Conservation (phyloP, 2,888 invertebrate species). For the Oscheius myriophilus region DNA sequence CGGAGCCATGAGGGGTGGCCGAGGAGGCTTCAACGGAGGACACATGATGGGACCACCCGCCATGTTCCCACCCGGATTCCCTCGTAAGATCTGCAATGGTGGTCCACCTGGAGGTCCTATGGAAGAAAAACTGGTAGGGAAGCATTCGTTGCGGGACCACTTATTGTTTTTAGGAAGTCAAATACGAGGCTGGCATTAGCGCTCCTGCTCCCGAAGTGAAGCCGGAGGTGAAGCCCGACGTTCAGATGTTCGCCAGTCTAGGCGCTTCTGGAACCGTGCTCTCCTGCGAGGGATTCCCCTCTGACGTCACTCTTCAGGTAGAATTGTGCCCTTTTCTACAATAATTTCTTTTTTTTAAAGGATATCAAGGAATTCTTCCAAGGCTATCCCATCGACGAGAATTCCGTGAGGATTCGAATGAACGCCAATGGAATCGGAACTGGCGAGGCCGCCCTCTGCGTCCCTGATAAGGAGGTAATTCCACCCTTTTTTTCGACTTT, state of each 20-base stretch:
- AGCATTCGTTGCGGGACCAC: no score
- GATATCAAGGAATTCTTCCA: constrained; percentile 42
- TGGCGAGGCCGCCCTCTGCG: constrained; percentile 40
- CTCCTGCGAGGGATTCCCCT: constrained; percentile 44
- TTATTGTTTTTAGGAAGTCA: no score
- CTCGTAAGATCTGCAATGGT: no score
- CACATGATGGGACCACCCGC: no score
- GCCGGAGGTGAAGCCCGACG: neutral
- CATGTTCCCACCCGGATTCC: no score
- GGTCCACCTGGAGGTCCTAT: no score
- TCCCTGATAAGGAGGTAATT: constrained; percentile 15
- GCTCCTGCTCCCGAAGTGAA: no score
- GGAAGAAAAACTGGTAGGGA: no score
- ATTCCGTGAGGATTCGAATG: constrained; percentile 47
- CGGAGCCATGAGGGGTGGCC: constrained; percentile 17
- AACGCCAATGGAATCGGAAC: constrained; percentile 41
- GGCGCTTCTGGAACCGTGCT: constrained; percentile 47
- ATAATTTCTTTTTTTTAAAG: constrained; percentile 22
- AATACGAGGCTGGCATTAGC: no score
- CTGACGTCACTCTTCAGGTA: constrained; percentile 41
- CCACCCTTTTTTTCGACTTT: no score
- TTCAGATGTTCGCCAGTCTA: constrained; percentile 1
- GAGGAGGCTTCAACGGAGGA: constrained; percentile 19
- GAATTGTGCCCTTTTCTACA: no score
- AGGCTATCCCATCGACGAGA: constrained; percentile 39